Conservation (phyloP, 2,888 invertebrate genomes). For the Xestia sexstrigata region DNA sequence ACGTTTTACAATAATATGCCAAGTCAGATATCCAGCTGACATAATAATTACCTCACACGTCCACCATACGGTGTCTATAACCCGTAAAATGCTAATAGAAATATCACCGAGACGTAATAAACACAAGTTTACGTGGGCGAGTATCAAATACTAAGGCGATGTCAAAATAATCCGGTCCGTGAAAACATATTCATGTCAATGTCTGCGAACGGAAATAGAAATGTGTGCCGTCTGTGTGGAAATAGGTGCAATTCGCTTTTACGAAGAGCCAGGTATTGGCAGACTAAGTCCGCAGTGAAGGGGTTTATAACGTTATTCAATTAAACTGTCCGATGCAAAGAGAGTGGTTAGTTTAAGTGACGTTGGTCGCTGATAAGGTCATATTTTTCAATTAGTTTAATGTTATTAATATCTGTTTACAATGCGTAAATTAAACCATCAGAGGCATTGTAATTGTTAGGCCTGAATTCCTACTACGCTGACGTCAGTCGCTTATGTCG, state of each 20-base stretch:
- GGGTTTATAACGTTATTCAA: conserved; percentile 32
- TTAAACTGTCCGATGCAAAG: conserved; percentile 39
- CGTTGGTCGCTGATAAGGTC: background rate
- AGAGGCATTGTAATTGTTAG: background rate
- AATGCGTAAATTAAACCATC: background rate
- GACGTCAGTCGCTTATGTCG: too few relatives aligned
- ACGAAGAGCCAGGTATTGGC: conserved; percentile 39
- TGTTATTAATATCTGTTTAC: background rate
- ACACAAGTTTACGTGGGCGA: conserved; percentile 34
- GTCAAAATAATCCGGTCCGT: conserved; percentile 62
- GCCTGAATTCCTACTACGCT: too few relatives aligned
- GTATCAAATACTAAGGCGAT: conserved; percentile 54
- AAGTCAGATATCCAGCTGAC: background rate
- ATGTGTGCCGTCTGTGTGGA: conserved; percentile 51
- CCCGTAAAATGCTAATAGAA: conserved; percentile 42
- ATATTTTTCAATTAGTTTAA: background rate
- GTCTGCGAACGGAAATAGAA: conserved; percentile 67
- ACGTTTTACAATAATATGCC: conserved; percentile 2
- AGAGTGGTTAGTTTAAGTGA: background rate
- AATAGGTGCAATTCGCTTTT: conserved; percentile 55
- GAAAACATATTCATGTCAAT: conserved; percentile 66
- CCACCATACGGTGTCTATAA: conserved; percentile 15
- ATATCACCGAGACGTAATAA: conserved; percentile 45
- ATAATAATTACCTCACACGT: background rate
- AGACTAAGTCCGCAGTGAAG: conserved; percentile 25